These are phyloP conservation scores for Calidris pugnax DNA, from an alignment of 2,113 vertebrate genomes.

Conservation along the genomic window DNA sequence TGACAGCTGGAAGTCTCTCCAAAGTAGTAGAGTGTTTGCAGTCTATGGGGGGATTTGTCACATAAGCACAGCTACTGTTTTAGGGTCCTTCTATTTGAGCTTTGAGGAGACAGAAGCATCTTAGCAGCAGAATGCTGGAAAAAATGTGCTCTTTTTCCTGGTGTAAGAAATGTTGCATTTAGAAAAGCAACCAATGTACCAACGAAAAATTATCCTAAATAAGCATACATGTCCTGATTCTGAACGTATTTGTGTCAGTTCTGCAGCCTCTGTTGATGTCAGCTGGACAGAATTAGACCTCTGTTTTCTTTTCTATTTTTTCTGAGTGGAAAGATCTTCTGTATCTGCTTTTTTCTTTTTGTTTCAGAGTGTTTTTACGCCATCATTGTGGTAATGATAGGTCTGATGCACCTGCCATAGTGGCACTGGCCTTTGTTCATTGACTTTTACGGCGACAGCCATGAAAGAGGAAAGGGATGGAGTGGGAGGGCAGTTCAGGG, in stretches of 20 bases:
- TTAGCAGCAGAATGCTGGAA: not conserved
- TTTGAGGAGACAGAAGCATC: not conserved
- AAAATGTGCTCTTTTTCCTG: not conserved
- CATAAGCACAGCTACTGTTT: not conserved
- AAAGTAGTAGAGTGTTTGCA: not conserved
- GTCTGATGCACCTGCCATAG: not conserved
- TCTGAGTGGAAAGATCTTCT: not conserved
- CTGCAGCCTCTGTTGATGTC: not conserved
- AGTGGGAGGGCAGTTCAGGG: not conserved
- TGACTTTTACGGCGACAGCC: not conserved
- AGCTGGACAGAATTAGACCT: not conserved
- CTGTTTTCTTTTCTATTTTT: not conserved
- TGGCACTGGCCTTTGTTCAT: not conserved
- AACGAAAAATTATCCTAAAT: not conserved
- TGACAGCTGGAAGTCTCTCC: conserved; percentile 3
- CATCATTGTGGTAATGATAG: not conserved
- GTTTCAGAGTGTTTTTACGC: not conserved
- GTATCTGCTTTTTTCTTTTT: not conserved
- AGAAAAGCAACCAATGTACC: not conserved
- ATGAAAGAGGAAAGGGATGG: not conserved
- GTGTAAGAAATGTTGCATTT: not conserved
- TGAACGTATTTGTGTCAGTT: not conserved
- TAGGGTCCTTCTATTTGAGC: not conserved
- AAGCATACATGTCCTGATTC: not conserved
- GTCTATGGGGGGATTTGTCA: not conserved